Evolutionary conservation across 2,888 invertebrate species (phyloP), one percentile per base, ranked within the genome.

Genomic region (Melieria crassipennis): DNA sequence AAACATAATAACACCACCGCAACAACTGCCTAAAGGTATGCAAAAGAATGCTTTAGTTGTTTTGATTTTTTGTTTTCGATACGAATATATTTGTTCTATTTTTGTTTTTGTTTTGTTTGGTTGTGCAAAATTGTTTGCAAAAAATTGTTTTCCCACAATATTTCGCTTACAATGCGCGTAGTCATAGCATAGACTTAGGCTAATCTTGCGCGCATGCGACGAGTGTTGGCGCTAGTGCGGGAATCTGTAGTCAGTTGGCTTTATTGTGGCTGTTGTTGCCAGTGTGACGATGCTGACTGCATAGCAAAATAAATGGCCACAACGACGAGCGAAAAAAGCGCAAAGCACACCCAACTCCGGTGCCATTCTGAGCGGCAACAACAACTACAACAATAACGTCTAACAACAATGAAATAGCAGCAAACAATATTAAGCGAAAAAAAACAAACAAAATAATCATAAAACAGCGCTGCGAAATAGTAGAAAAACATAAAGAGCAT

Each of bases 261-360:
- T 77, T 80, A 30, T 30, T 30, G 30, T 30, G 30, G 30, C 30
- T 30, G 30, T 30, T 30, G 30, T 30, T 30, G 30, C 30, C 30
- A 30, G 30, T 30, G 30, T 30, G 30, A 2, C 30, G 30, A 79
- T 79, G 52, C 48, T 30, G 43, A 4, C 57, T 80, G 82, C 82
- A 63, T 82, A 76, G 78, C 79, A 81, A 70, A 16, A 16, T 57
- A 57, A n/a, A 57, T n/a, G 13, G 57, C 57, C 57, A 57, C 13
- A 7, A 13, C 13, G 57, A 57, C 30, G 57, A 10, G 13, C 57
- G 9, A 57, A 11, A 10, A n/a, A 11, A 13, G 13, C 52, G 13
- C 56, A 56, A 69, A 50, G 63, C 73, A 60, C 71, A 76, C 50
- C 10, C 9, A 50, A 50, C 50, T 2, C 30, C 30, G 30, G 30